Evolutionary conservation across 2,113 vertebrate genomes (phyloP), one percentile per base, ranked within the genome.

Genomic region (Prunella himalayana): DNA sequence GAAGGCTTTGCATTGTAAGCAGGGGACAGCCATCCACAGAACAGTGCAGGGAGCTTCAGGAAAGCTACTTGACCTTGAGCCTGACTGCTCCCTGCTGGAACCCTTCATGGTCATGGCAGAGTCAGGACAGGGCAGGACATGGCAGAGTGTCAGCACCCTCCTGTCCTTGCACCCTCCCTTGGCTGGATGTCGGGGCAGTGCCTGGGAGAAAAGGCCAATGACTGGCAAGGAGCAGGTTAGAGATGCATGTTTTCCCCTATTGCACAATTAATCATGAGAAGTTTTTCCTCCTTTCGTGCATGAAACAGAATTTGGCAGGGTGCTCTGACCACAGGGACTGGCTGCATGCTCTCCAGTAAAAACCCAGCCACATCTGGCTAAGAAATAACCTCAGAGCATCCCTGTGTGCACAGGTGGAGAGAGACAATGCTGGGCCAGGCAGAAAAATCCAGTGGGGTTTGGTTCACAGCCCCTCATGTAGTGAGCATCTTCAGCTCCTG

Each of bases 231-330:
- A 88, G 41, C 79, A 88, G 80, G 86, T 90, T 90, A 53, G 88
- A 73, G 47, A 85, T 31, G 82, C 51, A 11, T 16, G 80, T 81
- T 96, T 92, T 92, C 82, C 91, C 76, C 86, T 94, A 39, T n/a
- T 96, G 96, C 92, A 90, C 96, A 94, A 96, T 96, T 93, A 97
- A 95, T 96, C 96, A 94, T 37, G 72, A 51, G 88, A 95, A 93
- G 82, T 86, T 96, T 95, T 93, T 73, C 92, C 68, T 96, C 92
- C 92, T 94, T 96, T 95, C 76, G 35, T 95, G 96, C 96, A 93
- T 95, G 95, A 95, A 96, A 97, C 94, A 59, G 86, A 88, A 94
- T 93, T 94, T 97, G 96, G 95, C 95, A 97, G 94, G 91, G 86
- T 2, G 0, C 37, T 94, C 92, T 93, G 92, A 88, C 94, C 95